A percentile compares a stretch with the other conserved stretches of the same genome.
Evolutionary conservation across 2,888 invertebrate genomes (phyloP).

Genomic region (Polyploca ridens): DNA sequence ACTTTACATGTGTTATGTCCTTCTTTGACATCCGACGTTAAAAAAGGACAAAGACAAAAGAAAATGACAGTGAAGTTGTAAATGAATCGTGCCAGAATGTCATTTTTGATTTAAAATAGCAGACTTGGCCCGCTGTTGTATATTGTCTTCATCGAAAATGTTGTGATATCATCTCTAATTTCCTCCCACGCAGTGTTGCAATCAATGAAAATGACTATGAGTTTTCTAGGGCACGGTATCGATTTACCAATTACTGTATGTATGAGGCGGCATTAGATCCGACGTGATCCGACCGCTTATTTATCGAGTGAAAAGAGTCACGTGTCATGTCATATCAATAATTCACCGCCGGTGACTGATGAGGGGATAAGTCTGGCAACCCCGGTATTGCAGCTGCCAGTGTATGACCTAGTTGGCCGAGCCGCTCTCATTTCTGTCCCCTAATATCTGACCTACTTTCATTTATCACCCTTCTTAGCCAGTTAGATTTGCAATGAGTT

Average conservation of each 20-base stretch:
- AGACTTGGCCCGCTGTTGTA: too few relatives aligned
- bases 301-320: constrained; percentile 28
- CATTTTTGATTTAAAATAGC: too few relatives aligned
- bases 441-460: constrained; percentile 77
- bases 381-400: constrained; percentile 39
- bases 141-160: too few relatives aligned
- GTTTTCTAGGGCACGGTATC: background rate
- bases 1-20: too few relatives aligned
- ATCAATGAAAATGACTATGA: background rate
- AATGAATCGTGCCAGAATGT: too few relatives aligned
- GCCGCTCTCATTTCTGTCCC: constrained; percentile 68
- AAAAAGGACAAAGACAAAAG: too few relatives aligned
- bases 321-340: constrained; percentile 56
- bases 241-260: background rate
- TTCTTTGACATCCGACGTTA: too few relatives aligned
- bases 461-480: constrained; percentile 44
- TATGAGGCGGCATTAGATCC: background rate
- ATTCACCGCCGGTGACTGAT: constrained; percentile 58
- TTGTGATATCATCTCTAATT: too few relatives aligned
- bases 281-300: constrained; percentile 16
- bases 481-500: constrained; percentile 53
- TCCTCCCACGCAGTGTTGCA: background rate
- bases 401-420: constrained; percentile 67
- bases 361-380: constrained; percentile 46
- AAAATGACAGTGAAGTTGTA: too few relatives aligned